A percentile compares a stretch with the other conserved stretches of the same genome.
phyloP scores from a whole-genome alignment of 2,797 vertebrate genomes.

The Chelidonichthys spinosus region DNA sequence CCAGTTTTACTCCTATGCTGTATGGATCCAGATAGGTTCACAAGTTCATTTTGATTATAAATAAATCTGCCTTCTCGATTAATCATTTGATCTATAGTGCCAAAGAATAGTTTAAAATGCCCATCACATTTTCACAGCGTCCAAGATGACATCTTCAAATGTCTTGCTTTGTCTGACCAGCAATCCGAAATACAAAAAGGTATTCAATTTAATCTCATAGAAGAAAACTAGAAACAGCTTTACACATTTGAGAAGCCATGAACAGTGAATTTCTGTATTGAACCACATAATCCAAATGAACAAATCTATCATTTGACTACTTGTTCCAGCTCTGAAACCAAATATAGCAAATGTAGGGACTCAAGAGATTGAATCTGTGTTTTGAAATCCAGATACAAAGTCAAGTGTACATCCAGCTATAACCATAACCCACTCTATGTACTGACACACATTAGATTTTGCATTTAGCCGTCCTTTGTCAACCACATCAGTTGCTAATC shows the following conservation, averaged over 20 bases:
- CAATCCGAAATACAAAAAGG: background rate
- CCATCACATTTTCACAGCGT: background rate
- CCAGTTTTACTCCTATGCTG: background rate
- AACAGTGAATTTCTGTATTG: background rate
- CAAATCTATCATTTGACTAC: background rate
- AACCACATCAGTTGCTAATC: conserved; percentile 37
- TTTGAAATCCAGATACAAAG: conserved; percentile 4
- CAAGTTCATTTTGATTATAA: background rate
- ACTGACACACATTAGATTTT: conserved; percentile 25
- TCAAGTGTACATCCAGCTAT: conserved; percentile 17
- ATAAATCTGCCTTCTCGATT: background rate
- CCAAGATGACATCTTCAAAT: background rate
- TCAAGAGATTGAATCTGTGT: background rate
- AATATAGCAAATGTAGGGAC: background rate
- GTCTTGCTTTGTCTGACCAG: background rate
- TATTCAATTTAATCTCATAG: background rate
- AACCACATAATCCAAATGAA: background rate
- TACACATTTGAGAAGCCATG: background rate
- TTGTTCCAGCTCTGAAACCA: background rate
- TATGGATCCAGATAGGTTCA: background rate
- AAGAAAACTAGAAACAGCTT: background rate
- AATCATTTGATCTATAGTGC: background rate
- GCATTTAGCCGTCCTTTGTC: conserved; percentile 11
- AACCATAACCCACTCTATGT: conserved; percentile 6
- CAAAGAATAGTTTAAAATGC: background rate